A percentile compares a stretch with the other conserved stretches of the same genome.
phyloP scores from a whole-genome alignment of 2,113 vertebrate genomes.

The Cyanoramphus novaezelandiae region DNA sequence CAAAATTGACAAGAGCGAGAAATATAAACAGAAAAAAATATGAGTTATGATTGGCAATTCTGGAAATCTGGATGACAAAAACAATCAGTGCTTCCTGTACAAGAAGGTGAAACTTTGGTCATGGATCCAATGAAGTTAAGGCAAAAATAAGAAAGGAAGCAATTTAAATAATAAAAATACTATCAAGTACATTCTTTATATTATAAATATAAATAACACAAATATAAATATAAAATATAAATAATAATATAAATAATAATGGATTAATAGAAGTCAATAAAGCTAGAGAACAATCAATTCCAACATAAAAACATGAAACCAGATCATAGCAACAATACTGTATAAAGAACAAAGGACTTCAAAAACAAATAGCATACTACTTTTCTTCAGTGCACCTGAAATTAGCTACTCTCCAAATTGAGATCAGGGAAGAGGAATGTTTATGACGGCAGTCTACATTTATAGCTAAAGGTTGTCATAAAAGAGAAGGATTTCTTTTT shows the following conservation, averaged over 20 bases:
- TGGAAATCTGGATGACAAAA: background rate
- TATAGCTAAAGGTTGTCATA: background rate
- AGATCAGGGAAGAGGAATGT: background rate
- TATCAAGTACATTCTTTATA: background rate
- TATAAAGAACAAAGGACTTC: background rate
- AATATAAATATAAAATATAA: too few species aligned
- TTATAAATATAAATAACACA: background rate
- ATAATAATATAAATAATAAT: background rate
- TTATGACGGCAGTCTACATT: background rate
- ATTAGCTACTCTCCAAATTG: background rate
- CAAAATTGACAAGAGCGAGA: background rate
- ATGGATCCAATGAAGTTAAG: background rate
- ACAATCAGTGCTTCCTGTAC: background rate
- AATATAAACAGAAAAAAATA: background rate
- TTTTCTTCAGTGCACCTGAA: background rate
- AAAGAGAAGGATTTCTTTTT: background rate
- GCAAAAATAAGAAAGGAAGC: background rate
- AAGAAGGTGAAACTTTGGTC: background rate
- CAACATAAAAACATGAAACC: background rate
- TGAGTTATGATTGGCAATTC: background rate
- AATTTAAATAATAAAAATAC: background rate
- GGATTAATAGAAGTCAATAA: background rate
- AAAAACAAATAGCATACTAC: background rate
- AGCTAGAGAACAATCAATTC: background rate
- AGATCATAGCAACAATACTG: background rate